Evolutionary conservation across 2,113 vertebrate genomes (phyloP), one percentile per base, ranked within the genome.

Genomic region (Guaruba guarouba): DNA sequence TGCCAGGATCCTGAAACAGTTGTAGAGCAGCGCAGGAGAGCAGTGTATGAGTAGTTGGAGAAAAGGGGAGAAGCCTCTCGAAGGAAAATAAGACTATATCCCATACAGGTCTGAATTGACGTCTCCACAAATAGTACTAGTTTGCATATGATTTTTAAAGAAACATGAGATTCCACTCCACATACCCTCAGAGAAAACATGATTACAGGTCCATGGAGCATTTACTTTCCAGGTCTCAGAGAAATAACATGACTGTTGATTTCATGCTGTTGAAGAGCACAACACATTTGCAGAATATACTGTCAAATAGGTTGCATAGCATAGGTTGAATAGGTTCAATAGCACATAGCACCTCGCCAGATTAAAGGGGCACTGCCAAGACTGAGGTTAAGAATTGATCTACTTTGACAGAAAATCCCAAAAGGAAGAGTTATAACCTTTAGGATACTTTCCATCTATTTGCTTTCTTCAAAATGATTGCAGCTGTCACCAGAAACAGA

Each of bases 361-460:
- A 95, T 80, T 87, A 87, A 87, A 92, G 67, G 77, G 82, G 54
- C 0, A 0, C 77, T 91, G 92, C 84, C 54, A 63, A 70, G 70
- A 59, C 74, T 73, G 70, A 93, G 77, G 59, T 92, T 95, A 89
- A 73, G 43, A 94, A 92, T 91, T 95, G 81, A 96, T 96, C 86
- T 91, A 2, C 70, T 92, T 92, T 82, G 96, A 94, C 88, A 95
- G 75, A 93, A 95, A 94, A 92, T 94, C 89, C 95, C 93, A 70
- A 94, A 87, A 95, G 86, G 71, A 82, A 86, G 79, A 52, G 52
- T 77, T 94, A 86, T 95, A 96, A 95, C 96, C 95, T 96, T 94
- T 93, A 86, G 61, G 90, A 95, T 95, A 91, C 87, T 93, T 94
- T 92, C 84, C 81, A 48, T 94, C 92, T 88, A 59, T 94, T 95